Evolutionary conservation across 2,797 vertebrate genomes (phyloP).

Genomic region (Rhinatrema bivittatum): DNA sequence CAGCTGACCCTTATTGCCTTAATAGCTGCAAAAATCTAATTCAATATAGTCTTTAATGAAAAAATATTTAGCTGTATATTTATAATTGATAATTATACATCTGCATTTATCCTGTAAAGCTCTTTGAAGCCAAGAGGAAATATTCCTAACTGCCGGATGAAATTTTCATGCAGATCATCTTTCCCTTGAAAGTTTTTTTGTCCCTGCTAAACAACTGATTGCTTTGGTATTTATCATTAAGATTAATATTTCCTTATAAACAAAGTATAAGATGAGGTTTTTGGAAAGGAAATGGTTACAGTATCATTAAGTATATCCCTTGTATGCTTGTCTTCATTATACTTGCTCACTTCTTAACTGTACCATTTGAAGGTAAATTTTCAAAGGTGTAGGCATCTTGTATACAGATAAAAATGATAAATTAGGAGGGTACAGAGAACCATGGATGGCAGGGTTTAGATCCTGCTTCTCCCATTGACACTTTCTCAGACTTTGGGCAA

Average conservation of each 20-base stretch:
- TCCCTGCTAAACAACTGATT: constrained; percentile 2
- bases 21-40: neutral
- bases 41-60: neutral
- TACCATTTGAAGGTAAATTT: too few relatives aligned
- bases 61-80: neutral
- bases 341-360: too few relatives aligned
- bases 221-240: neutral
- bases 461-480: too few relatives aligned
- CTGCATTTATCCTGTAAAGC: neutral
- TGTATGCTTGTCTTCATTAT: too few relatives aligned
- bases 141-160: neutral
- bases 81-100: neutral
- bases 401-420: too few relatives aligned
- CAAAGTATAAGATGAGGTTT: neutral
- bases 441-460: too few relatives aligned
- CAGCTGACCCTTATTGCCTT: neutral
- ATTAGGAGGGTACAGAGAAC: too few relatives aligned
- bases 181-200: constrained; percentile 3
- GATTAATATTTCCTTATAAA: neutral
- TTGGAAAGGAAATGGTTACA: neutral
- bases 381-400: too few relatives aligned
- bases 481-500: too few relatives aligned
- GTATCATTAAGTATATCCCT: too few relatives aligned
- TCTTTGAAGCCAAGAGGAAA: neutral
- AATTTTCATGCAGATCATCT: neutral